These are phyloP conservation scores for Oryzias woworae DNA, from an alignment of 2,113 vertebrate species.

Conservation along the genomic window DNA sequence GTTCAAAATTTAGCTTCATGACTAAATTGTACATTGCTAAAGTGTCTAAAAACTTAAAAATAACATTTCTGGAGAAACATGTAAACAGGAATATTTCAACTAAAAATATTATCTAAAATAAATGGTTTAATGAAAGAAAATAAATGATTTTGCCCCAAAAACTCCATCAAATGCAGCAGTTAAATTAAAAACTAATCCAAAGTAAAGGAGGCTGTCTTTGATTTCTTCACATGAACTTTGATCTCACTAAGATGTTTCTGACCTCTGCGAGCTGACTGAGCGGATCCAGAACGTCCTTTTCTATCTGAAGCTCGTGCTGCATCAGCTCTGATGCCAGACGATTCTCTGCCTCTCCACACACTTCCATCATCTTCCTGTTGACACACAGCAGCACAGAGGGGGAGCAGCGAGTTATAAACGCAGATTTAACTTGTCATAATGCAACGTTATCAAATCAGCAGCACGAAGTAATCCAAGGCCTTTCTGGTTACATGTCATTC, in stretches of 20 bases:
- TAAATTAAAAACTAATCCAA: neutral
- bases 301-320: slow-evolving; percentile 90
- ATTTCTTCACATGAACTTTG: neutral
- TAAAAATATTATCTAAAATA: too few relatives aligned
- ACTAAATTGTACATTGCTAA: too few relatives aligned
- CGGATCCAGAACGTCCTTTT: slow-evolving; percentile 93
- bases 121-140: too few relatives aligned
- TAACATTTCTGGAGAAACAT: too few relatives aligned
- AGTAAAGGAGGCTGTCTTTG: neutral
- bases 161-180: neutral
- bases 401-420: neutral
- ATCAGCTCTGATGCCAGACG: slow-evolving; percentile 91
- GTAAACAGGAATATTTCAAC: too few relatives aligned
- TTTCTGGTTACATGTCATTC: neutral
- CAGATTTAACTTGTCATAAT: neutral
- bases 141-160: neutral
- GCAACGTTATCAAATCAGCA: neutral
- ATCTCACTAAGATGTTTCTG: slow-evolving; percentile 10
- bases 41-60: too few relatives aligned
- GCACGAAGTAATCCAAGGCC: neutral
- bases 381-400: slow-evolving; percentile 20
- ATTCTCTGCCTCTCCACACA: slow-evolving; percentile 92
- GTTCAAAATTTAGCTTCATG: too few relatives aligned
- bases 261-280: slow-evolving; percentile 91
- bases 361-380: slow-evolving; percentile 93